Evolutionary conservation across 2,113 vertebrate genomes (phyloP).

Genomic region (Rhinoptilus africanus): DNA sequence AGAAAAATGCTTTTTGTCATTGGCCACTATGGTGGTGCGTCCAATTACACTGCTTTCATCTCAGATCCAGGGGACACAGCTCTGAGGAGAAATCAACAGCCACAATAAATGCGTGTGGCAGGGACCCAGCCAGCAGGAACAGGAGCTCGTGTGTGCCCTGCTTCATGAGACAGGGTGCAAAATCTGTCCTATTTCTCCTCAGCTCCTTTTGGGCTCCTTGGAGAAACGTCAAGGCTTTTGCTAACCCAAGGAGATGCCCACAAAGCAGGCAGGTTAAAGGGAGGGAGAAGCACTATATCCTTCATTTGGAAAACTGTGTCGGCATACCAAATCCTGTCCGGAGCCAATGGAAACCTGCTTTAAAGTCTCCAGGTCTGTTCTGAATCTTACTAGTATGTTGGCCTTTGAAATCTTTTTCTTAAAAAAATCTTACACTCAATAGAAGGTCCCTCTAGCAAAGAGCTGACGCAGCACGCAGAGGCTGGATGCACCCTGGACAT

Average conservation of each 20-base stretch:
- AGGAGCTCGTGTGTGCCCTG: background rate
- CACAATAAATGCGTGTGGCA: background rate
- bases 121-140: background rate
- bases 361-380: background rate
- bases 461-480: background rate
- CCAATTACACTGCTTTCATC: background rate
- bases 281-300: background rate
- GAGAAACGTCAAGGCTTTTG: background rate
- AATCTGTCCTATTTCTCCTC: background rate
- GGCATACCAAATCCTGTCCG: background rate
- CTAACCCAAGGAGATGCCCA: background rate
- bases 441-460: background rate
- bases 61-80: background rate
- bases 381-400: background rate
- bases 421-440: background rate
- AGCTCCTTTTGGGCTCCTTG: background rate
- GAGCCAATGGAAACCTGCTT: background rate
- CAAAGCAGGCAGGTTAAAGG: background rate
- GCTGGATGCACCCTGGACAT: background rate
- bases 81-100: background rate
- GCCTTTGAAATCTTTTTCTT: background rate
- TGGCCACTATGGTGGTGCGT: background rate
- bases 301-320: background rate
- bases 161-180: background rate
- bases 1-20: conserved; percentile 29